A percentile compares a stretch with the other conserved stretches of the same genome.
Evolutionary conservation across 2,797 vertebrate genomes (phyloP).

Genomic region (Astyanax mexicanus): DNA sequence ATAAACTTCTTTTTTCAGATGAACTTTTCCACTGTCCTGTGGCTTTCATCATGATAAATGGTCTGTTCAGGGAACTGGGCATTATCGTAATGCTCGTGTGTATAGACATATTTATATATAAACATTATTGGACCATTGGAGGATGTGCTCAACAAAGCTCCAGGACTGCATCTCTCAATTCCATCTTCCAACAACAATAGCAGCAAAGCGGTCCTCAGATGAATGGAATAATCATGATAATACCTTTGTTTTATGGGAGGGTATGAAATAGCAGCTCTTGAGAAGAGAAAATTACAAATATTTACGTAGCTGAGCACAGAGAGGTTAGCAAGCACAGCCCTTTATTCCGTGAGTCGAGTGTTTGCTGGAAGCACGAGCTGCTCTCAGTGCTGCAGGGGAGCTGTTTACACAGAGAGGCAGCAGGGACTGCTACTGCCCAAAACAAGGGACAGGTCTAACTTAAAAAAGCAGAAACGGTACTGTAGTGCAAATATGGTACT

Average conservation of each 20-base stretch:
- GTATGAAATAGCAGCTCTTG: conserved; percentile 66
- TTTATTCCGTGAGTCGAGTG: neutral
- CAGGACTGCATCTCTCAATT: conserved; percentile 15
- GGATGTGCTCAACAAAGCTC: neutral
- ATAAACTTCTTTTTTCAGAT: no score
- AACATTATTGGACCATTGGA: neutral
- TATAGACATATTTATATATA: neutral
- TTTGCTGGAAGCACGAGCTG: conserved; percentile 1
- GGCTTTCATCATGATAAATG: neutral
- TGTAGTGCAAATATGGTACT: no score
- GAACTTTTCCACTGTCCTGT: neutral
- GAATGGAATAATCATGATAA: conserved; percentile 63
- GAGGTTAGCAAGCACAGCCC: conserved; percentile 21
- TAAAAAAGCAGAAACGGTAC: no score
- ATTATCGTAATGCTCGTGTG: neutral
- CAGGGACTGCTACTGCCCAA: neutral
- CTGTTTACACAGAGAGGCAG: conserved; percentile 16
- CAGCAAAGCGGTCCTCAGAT: conserved; percentile 46
- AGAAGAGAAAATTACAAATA: conserved; percentile 71
- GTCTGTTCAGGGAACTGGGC: neutral
- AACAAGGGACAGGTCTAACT: no score
- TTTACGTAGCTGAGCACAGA: conserved; percentile 67
- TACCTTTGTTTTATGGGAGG: conserved; percentile 73
- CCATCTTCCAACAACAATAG: conserved; percentile 55
- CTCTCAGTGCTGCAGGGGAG: neutral